Evolutionary conservation across 2,113 vertebrate species (phyloP), one percentile per base, ranked within the genome.

Genomic region (Cynopterus brachyotis): DNA sequence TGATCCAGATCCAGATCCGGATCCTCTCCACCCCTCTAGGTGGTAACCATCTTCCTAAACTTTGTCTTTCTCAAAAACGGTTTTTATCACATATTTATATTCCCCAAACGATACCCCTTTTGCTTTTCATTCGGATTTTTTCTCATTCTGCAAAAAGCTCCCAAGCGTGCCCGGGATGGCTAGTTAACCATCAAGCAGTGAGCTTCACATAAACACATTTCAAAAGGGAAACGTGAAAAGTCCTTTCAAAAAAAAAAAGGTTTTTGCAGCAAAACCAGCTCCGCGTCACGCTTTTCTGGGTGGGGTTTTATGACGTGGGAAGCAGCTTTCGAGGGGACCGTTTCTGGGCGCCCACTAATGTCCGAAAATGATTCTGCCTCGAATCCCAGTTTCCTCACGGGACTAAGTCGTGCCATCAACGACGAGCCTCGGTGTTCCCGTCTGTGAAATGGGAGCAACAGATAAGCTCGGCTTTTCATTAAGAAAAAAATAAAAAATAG

Each of bases 371-470:
- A 9, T 3, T 83, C 50, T 55, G 60, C 40, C 62, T 42, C 12
- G 1, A 22, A n/a, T 42, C 59, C 42, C 32, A 16, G 10, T 19
- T 42, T 53, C 7, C 9, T 67, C 0, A 7, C 13, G 50, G n/a
- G 50, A 40, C 37, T 30, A 30, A 7, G 42, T 5, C 5, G 1
- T 22, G 40, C 16, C 1, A 9, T n/a, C 37, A 1, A 3, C 37
- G 2, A 9, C 17, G 28, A 37, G 59, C 94, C 96, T 97, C n/a
- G 6, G 20, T 47, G 72, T 95, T n/a, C 2, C 26, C 76, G 32
- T 89, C 94, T 81, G 6, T 19, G 60, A 80, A 97, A 95, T 95
- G 97, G 96, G 95, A 85, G 10, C n/a, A 80, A 47, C 37, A n/a
- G 45, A 15, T 19, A 28, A 20, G 45, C 66, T 64, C 2, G 0